These are phyloP conservation scores for Channa maculata DNA, from an alignment of 2,113 vertebrate species.

Conservation along the genomic window DNA sequence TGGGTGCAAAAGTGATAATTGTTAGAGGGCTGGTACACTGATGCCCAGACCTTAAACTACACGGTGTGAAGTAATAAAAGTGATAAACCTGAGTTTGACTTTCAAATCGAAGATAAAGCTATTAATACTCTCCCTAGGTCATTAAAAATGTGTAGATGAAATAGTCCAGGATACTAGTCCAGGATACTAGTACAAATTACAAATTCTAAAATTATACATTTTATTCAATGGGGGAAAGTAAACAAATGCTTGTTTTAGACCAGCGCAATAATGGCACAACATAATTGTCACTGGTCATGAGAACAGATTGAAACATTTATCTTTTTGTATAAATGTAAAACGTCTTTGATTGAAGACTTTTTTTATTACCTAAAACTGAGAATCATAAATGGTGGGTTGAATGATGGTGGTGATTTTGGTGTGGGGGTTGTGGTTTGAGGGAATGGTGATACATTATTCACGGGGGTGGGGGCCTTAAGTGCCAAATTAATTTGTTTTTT, in stretches of 20 bases:
- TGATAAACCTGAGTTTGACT: slow-evolving; percentile 27
- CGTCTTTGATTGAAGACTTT: slow-evolving; percentile 29
- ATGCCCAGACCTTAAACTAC: slow-evolving; percentile 49
- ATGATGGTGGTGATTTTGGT: slow-evolving; percentile 46
- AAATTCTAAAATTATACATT: neutral
- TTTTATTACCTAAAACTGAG: slow-evolving; percentile 26
- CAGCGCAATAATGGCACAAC: slow-evolving; percentile 19
- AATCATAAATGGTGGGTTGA: slow-evolving; percentile 44
- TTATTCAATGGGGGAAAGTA: neutral
- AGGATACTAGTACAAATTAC: neutral
- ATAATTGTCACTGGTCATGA: slow-evolving; percentile 24
- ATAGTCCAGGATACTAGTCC: neutral
- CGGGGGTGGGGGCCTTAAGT: slow-evolving; percentile 81
- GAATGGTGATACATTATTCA: slow-evolving; percentile 90
- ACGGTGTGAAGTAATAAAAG: slow-evolving; percentile 63
- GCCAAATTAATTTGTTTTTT: slow-evolving; percentile 91
- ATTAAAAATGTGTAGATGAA: neutral
- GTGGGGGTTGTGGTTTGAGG: slow-evolving; percentile 28
- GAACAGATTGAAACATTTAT: slow-evolving; percentile 33
- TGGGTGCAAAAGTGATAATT: slow-evolving; percentile 80
- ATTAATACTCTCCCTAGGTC: neutral
- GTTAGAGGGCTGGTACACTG: slow-evolving; percentile 78
- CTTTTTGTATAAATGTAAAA: slow-evolving; percentile 35
- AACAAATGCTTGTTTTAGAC: slow-evolving; percentile 33
- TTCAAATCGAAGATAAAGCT: slow-evolving; percentile 6